Base-by-base conservation (phyloP, 2,113 vertebrate species). In the Epinephelus fuscoguttatus region DNA sequence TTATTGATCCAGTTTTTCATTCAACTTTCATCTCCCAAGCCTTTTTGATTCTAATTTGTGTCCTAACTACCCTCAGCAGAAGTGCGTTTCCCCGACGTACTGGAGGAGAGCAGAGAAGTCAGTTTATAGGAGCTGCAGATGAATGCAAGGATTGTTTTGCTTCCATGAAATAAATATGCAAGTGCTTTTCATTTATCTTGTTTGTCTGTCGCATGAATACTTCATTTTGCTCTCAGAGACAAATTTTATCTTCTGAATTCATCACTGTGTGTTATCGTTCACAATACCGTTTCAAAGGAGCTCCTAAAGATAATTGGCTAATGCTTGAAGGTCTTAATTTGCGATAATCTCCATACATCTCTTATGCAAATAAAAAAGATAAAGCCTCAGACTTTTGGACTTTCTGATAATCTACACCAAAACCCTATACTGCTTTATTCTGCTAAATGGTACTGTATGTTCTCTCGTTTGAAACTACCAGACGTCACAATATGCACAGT, bases 151-250 rank as follows among this genome's bases (percentile, higher is more conserved):
- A 84, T 73, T 83, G 75, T 91, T 93, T 89, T 90, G 88, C 89
- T 87, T 86, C 62, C 47, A 83, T 93, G 49, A 91, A 91, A 92
- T 88, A 93, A 92, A 92, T 72, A 91, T 90, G 73, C 63, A 70
- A 66, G 79, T 1, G 8, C 68, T 85, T 45, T 45, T 82, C 50
- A 80, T 88, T 82, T 69, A 79, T 88, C 81, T 61, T 66, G 72
- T 88, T 85, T 87, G 66, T 78, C 56, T 84, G 73, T 73, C 42
- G n/a, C 81, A 86, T 84, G 70, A 91, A 88, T 85, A 59, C 83
- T 85, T 87, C 10, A 79, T 82, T 84, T 83, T 73, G 47, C 49
- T 85, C 62, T 76, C 11, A 0, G 72, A 80, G 60, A 82, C 73
- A 71, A 76, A 76, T 63, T 70, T 53, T 49, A 42, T 77, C 78